Evolutionary conservation across 2,888 invertebrate genomes (phyloP).

Genomic region (Zeuzera pyrina): DNA sequence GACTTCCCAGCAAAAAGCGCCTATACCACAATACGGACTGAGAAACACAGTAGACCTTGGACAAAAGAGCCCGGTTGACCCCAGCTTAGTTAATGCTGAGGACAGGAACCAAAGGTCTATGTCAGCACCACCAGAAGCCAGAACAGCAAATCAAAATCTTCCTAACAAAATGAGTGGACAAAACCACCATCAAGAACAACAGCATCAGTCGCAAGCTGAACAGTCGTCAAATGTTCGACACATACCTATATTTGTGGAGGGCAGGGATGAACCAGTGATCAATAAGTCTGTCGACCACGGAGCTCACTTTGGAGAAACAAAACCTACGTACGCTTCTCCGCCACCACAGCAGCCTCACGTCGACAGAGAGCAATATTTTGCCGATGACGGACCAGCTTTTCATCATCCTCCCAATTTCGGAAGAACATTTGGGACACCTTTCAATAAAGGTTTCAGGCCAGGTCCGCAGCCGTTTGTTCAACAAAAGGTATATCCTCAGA

Average conservation of each 20-base stretch:
- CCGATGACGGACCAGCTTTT: conserved; percentile 48
- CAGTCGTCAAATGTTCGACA: conserved; percentile 78
- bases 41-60: conserved; percentile 87
- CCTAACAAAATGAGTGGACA: conserved; percentile 46
- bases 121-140: conserved; percentile 83
- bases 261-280: conserved; percentile 84
- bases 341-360: conserved; percentile 35
- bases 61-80: conserved; percentile 74
- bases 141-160: conserved; percentile 33
- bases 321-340: conserved; percentile 38
- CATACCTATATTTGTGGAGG: conserved; percentile 92
- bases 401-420: conserved; percentile 62
- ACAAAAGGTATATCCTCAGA: conserved; percentile 58
- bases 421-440: conserved; percentile 53
- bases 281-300: conserved; percentile 72
- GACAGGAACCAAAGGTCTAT: conserved; percentile 80
- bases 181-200: conserved; percentile 36
- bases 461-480: conserved; percentile 66
- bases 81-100: conserved; percentile 64
- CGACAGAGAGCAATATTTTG: conserved; percentile 59
- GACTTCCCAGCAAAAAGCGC: conserved; percentile 28
- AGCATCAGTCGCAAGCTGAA: conserved; percentile 31
- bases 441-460: conserved; percentile 48
- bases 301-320: conserved; percentile 41
- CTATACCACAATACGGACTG: conserved; percentile 77